Evolutionary conservation across 2,888 invertebrate genomes (phyloP), one percentile per base, ranked within the genome.

Genomic region (Cantharis rufa): DNA sequence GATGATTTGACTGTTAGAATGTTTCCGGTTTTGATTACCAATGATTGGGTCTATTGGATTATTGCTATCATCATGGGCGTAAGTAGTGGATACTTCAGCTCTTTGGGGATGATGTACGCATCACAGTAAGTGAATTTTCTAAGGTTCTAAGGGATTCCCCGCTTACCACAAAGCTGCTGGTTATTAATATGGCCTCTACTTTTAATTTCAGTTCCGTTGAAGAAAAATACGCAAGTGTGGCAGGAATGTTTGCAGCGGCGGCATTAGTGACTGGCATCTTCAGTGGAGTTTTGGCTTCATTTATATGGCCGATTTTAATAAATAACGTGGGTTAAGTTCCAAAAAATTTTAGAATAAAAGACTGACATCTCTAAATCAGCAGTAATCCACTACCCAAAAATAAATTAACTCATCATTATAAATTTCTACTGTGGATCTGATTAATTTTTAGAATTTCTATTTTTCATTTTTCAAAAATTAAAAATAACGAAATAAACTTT

Each of bases 201-300:
- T 9, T 24, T 90, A 69, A 21, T 21, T 66, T 10, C 88, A 96
- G 96, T 80, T 92, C 91, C 61, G 96, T 96, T 15, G 93, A 95
- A n/a, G 92, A 94, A 0, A 93, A 95, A 84, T 90, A 96, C 87
- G 94, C 96, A 15, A 90, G 94, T 0, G 94, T 93, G 0, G 98
- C 98, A 0, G 98, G 98, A 75, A 99, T 99, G 99, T 95, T 97
- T 87, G 98, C 96, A 63, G 97, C 96, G 0, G 98, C 99, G 16
- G 94, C 94, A 84, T 91, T 99, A 1, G 94, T 98, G 32, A 93
- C 96, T 0, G 98, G 98, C 66, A 94, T 98, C 70, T 93, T 96
- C 78, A 85, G 89, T 10, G 98, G 98, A n/a, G 92, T 98, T 77
- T 85, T 92, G 79, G 94, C 94, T 86, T 92, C 95, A 0, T 91